Base-by-base conservation (phyloP, 2,888 invertebrate species). In the Yponomeuta cagnagella region DNA sequence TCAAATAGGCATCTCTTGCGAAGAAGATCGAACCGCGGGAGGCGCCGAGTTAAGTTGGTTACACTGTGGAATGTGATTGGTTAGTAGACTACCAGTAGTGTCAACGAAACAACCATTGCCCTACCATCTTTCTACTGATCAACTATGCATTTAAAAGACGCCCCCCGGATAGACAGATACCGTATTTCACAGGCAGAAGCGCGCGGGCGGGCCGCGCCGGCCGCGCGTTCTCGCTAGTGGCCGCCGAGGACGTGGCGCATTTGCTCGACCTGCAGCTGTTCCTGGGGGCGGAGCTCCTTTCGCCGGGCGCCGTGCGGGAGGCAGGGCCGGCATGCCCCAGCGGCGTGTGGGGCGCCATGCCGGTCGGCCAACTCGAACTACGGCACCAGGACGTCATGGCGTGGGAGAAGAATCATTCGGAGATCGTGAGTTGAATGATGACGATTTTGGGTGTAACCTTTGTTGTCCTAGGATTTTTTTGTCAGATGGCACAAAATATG, bases 241-340 rank as follows among this genome's bases (percentile, higher is more conserved):
- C 96, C 0, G 95, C 96, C 0, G 99, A 99, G 73, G 99, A 99
- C 86, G 93, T 97, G 68, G 95, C 99, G 0, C 98, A 98, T 85
- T 89, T 99, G 8, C 84, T 99, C n/a, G 99, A 99, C 88, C 92
- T 99, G 70, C 97, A 98, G 83, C 92, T 99, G 74, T 99, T 99
- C 87, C 93, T 99, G 70, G 98, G 97, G 63, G 90, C 98, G 1
- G 93, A 93, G 12, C 87, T 95, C 58, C 80, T 89, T 23, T 79
- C 87, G 0, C 83, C 92, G 0, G 66, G 76, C 0, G 79, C 15
- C 4, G 67, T 15, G 67, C 31, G 66, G 10, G 78, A 87, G 84
- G 71, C 82, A 77, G 76, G 84, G 76, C 30, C 72, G 0, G 72
- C 86, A 6, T 92, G 94, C 72, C 90, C 93, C 52, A 93, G 94